Percentiles rank a stretch among this genome's conserved stretches.
Conservation (phyloP, 2,113 vertebrate genomes). For the Etheostoma cragini region DNA sequence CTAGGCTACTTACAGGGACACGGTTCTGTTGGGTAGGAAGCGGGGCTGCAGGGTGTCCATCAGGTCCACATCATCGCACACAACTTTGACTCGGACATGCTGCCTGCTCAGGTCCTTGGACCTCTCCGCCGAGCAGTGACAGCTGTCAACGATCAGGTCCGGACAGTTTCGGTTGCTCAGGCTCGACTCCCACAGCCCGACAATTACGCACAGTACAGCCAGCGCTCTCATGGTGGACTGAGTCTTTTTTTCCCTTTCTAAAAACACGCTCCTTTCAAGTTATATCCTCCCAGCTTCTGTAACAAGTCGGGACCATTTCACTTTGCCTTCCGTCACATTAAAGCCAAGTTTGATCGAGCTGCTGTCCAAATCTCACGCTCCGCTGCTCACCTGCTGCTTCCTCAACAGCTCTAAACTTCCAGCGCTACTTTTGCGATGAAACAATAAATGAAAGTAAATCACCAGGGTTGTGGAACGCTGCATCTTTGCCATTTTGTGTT, state of each 20-base stretch:
- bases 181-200: conserved; percentile 73
- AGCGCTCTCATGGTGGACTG: conserved; percentile 72
- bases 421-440: not conserved
- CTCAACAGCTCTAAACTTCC: not conserved
- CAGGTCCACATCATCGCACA: conserved; percentile 89
- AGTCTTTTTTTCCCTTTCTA: not conserved
- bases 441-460: not conserved
- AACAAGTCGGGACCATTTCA: conserved; percentile 71
- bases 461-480: not conserved
- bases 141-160: conserved; percentile 89
- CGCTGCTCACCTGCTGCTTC: conserved; percentile 55
- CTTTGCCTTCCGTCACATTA: conserved; percentile 1
- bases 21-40: conserved; percentile 88
- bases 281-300: conserved; percentile 66
- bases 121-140: conserved; percentile 88
- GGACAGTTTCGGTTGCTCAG: conserved; percentile 87
- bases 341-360: not conserved
- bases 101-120: conserved; percentile 86
- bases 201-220: conserved; percentile 72
- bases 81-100: conserved; percentile 85
- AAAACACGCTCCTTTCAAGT: conserved; percentile 38
- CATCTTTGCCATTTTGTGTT: not conserved
- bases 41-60: conserved; percentile 89
- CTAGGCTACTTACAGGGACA: conserved; percentile 88
- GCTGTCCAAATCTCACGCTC: not conserved